phyloP scores from a whole-genome alignment of 2,888 invertebrate species.

The Brenthis ino region DNA sequence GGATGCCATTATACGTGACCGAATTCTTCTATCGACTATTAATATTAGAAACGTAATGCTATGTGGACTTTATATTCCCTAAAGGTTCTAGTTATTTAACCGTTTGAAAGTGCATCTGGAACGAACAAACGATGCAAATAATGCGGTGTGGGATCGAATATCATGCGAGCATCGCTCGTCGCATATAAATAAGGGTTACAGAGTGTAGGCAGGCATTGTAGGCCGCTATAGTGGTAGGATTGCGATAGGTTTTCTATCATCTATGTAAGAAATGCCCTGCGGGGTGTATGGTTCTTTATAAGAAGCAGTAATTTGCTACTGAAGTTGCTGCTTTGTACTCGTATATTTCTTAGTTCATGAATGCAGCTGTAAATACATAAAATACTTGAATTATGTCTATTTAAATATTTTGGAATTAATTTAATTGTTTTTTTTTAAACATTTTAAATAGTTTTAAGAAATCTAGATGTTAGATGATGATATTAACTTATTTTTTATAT shows the following conservation, averaged over 20 bases:
- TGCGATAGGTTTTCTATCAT: constrained; percentile 33
- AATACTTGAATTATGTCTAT: too few species aligned
- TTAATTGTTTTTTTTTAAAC: too few species aligned
- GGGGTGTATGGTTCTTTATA: constrained; percentile 1
- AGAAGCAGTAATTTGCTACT: neutral
- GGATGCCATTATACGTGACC: constrained; percentile 49
- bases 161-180: constrained; percentile 27
- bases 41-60: constrained; percentile 46
- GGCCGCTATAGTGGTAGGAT: constrained; percentile 28
- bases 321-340: neutral
- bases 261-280: constrained; percentile 24
- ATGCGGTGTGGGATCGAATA: constrained; percentile 40
- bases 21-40: constrained; percentile 39
- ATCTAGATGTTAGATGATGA: too few species aligned
- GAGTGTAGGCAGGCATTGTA: constrained; percentile 31
- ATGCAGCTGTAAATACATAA: too few species aligned
- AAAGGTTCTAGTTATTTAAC: constrained; percentile 45
- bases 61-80: constrained; percentile 46
- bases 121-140: constrained; percentile 41
- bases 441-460: too few species aligned
- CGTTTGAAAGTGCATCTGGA: constrained; percentile 49
- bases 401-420: too few species aligned
- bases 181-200: constrained; percentile 32
- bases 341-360: neutral
- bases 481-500: too few species aligned